phyloP scores from a whole-genome alignment of 2,888 invertebrate genomes.

The Cerastis leucographa region DNA sequence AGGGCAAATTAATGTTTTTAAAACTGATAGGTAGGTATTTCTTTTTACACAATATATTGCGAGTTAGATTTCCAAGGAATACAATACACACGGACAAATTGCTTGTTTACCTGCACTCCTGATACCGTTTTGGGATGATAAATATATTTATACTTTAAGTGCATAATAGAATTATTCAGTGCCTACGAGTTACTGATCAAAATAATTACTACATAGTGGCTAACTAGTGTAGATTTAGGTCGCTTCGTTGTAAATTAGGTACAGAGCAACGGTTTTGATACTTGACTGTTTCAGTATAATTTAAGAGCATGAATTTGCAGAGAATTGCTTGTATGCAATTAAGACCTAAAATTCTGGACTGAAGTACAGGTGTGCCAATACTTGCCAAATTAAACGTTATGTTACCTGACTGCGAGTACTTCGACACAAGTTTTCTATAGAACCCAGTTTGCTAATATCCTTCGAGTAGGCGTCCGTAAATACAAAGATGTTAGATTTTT shows the following conservation, averaged over 20 bases:
- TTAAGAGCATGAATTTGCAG: no score
- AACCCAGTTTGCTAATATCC: conserved; percentile 63
- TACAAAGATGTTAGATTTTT: conserved; percentile 75
- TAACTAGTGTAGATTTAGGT: neutral
- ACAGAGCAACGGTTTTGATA: neutral
- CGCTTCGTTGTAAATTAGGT: neutral
- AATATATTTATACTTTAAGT: neutral
- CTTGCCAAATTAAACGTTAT: neutral
- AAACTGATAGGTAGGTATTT: neutral
- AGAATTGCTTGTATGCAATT: no score
- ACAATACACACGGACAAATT: neutral
- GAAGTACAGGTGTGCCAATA: neutral
- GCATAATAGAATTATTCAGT: neutral
- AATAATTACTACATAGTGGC: neutral
- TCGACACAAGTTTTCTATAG: conserved; percentile 68
- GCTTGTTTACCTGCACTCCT: neutral
- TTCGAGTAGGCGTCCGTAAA: conserved; percentile 82
- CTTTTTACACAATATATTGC: neutral
- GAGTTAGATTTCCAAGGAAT: neutral
- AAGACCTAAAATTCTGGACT: neutral
- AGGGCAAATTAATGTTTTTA: neutral
- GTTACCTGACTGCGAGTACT: conserved; percentile 72
- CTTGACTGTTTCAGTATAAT: neutral
- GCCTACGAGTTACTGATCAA: neutral
- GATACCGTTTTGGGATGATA: neutral